Base-by-base conservation (phyloP, 2,888 invertebrate genomes). In the Agrochola litura region DNA sequence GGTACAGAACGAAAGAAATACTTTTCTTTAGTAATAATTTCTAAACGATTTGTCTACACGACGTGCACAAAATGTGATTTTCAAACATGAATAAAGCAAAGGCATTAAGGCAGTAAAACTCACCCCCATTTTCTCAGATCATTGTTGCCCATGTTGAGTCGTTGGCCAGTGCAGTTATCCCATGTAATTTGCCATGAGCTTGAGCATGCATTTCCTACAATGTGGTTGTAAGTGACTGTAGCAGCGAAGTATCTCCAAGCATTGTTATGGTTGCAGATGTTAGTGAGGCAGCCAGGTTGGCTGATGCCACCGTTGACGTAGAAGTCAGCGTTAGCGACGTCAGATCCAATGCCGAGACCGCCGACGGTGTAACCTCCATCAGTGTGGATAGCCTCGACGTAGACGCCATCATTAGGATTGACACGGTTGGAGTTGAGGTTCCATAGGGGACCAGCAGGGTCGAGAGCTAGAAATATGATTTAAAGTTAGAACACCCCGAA, bases 231-330 rank as follows among this genome's bases (percentile, higher is more conserved):
- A 0, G 90, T 87, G 1, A 96, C 91, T 0, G 93, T 91, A 9
- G 95, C 88, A 52, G 94, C 95, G 25, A 95, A 95, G 10, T 93
- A 83, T 68, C 93, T 91, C 92, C 93, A 95, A 10, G 95, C 92
- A 10, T 94, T 93, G 76, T 95, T 92, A 81, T 95, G 95, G 81
- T 93, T 90, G 85, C 95, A 95, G 5, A 94, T 37, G 63, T 86
- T 92, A 9, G 91, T 90, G 0, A 91, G 2, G 73, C 95, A 96
- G 3, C 93, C 95, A 2, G 95, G 95, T 72, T 95, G 94, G n/a
- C 90, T 91, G 72, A 86, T 92, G 0, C 97, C 97, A 64, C 96
- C 96, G 83, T 97, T 97, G 41, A 97, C 97, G 95, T 97, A 97
- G 91, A 97, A 97, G 90, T 97, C 97, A 3, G 91, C 97, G 76